These are phyloP conservation scores for Pocillopora damicornis DNA, from an alignment of 64 coral and sea anemone genomes.

Conservation along the genomic window DNA sequence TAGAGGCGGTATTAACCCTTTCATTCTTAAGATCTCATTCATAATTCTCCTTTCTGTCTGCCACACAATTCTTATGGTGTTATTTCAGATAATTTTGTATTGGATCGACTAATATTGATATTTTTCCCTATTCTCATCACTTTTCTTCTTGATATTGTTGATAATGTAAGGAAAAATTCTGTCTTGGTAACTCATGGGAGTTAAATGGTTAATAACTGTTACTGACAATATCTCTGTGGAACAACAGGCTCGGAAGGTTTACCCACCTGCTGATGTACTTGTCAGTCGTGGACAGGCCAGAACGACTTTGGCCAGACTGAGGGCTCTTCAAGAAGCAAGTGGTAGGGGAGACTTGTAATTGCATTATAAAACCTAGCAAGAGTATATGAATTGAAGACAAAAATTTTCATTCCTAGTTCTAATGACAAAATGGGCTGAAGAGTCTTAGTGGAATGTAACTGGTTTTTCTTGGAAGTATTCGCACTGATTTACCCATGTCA, in stretches of 20 bases:
- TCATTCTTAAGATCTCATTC: too few species aligned
- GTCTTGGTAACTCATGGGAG: too few species aligned
- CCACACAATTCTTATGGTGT: too few species aligned
- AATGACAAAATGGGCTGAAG: neutral
- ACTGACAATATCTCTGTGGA: neutral
- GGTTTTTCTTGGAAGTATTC: too few species aligned
- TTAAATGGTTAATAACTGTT: neutral
- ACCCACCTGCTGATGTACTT: constrained; percentile 66
- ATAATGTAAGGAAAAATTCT: neutral
- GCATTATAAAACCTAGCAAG: neutral
- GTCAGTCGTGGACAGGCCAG: constrained; percentile 72
- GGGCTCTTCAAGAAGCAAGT: constrained; percentile 91
- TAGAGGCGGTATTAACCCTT: too few species aligned
- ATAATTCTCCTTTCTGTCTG: too few species aligned
- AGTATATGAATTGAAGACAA: neutral
- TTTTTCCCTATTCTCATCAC: too few species aligned
- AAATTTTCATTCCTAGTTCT: neutral
- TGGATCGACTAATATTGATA: too few species aligned
- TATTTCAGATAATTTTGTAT: too few species aligned
- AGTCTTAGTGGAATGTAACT: too few species aligned
- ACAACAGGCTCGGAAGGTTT: constrained; percentile 25
- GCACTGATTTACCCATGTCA: too few species aligned
- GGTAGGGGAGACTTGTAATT: constrained; percentile 29
- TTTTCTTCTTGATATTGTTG: neutral
- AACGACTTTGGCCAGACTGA: constrained; percentile 69